Evolutionary conservation across 2,113 vertebrate genomes (phyloP), one percentile per base, ranked within the genome.

Genomic region (Atlantisia rogersi): DNA sequence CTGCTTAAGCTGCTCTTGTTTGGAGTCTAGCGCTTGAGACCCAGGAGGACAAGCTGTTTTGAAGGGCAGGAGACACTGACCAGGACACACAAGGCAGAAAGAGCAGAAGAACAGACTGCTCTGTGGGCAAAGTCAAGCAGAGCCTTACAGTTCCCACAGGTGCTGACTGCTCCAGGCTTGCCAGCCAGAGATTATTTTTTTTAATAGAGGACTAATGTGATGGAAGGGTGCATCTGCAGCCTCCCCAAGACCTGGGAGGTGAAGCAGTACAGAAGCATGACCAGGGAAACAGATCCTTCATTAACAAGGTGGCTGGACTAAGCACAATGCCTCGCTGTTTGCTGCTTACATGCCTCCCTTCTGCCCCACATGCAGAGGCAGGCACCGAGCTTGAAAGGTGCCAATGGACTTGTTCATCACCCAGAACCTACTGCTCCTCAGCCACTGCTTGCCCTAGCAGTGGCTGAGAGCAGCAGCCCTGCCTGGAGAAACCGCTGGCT

Each of bases 401-500:
- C 48, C 80, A 82, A 4, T 22, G 44, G 53, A 82, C 32, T 46
- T 87, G 37, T 16, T 44, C 35, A 44, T 9, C 44, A 90, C 58
- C 53, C 82, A 62, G 39, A 62, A 68, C 13, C 5, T 71, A 24
- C 48, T 69, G 31, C 55, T 92, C 64, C 68, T 60, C 29, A 56
- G 52, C 24, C 13, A 2, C 5, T 39, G 12, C 24, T 71, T 7
- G 3, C 21, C 83, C n/a, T 52, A 67, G n/a, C 0, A 0, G 25
- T 82, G 39, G 25, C 35, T 68, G 68, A 90, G 68, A 90, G 31
- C 14, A 91, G 44, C 29, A 68, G 42, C 6, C 28, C 35, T 63
- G 60, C 12, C 71, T 65, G 60, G 40, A 92, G 85, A 77, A 87
- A 82, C 9, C 0, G 0, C 53, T 69, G 65, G 15, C 73, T 64